Conservation (phyloP, 2,113 vertebrate species). For the Pteronura brasiliensis region DNA sequence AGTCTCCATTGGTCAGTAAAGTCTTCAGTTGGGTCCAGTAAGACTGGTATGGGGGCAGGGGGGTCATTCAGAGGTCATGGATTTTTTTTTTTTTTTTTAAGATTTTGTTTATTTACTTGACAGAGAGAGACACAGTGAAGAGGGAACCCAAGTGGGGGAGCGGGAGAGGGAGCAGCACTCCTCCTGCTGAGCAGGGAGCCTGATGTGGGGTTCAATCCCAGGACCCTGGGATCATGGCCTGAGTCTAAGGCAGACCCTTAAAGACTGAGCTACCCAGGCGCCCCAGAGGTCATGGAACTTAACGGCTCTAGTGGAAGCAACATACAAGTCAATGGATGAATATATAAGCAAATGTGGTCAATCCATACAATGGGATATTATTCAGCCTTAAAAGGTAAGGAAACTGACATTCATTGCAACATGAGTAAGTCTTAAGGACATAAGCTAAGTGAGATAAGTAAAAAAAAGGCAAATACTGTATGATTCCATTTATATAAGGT, state of each 20-base stretch:
- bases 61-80: neutral
- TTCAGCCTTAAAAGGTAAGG: neutral
- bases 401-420: neutral
- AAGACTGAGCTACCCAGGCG: no score
- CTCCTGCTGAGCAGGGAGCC: no score
- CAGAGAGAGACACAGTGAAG: no score
- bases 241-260: no score
- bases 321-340: neutral
- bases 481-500: neutral
- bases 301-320: neutral
- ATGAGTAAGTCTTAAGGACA: neutral
- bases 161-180: no score
- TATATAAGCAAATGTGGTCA: neutral
- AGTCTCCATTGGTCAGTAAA: neutral
- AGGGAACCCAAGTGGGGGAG: no score
- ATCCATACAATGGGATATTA: neutral
- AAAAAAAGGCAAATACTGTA: neutral
- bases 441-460: neutral
- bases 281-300: neutral
- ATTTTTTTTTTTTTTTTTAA: neutral
- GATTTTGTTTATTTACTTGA: no score
- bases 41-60: neutral
- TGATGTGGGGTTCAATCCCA: no score
- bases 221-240: no score
- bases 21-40: neutral